A percentile compares a stretch with the other conserved stretches of the same genome.
These are phyloP conservation scores for Paramisgurnus dabryanus DNA, from an alignment of 2,113 vertebrate genomes.

Conservation along the genomic window DNA sequence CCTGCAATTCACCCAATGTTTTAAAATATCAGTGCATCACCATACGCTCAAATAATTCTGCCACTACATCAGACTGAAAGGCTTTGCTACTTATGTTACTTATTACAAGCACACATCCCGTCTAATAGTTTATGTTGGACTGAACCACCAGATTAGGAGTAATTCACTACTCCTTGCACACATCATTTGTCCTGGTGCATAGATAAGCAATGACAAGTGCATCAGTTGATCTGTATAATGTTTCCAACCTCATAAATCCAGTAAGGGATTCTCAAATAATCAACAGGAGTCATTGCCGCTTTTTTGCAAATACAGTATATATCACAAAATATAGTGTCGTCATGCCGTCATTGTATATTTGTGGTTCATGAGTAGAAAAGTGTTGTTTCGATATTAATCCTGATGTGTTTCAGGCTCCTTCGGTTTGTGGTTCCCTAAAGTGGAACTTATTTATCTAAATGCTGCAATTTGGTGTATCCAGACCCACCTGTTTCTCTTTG, in stretches of 20 bases:
- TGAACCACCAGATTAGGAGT: conserved; percentile 31
- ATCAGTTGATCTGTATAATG: conserved; percentile 32
- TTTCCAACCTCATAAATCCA: conserved; percentile 35
- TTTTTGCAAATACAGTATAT: not conserved
- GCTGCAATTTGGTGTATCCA: conserved; percentile 16
- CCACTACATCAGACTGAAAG: not conserved
- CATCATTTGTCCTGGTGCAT: conserved; percentile 24
- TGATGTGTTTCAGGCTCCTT: conserved; percentile 14
- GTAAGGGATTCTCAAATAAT: conserved; percentile 25
- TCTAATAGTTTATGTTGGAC: conserved; percentile 39
- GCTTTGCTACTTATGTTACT: conserved; percentile 25
- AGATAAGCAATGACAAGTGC: conserved; percentile 48
- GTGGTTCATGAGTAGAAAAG: conserved; percentile 19
- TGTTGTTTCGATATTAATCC: conserved; percentile 29
- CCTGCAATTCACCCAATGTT: conserved; percentile 39
- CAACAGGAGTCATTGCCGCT: not conserved
- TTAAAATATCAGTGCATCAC: not conserved
- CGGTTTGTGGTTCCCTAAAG: conserved; percentile 17
- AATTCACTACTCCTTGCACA: conserved; percentile 4
- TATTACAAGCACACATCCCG: conserved; percentile 21
- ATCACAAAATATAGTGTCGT: not conserved
- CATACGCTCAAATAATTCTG: conserved; percentile 1
- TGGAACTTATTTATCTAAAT: conserved; percentile 33
- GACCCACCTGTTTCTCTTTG: conserved; percentile 30
- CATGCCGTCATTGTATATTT: conserved; percentile 5